Base-by-base conservation (phyloP, 2,113 vertebrate genomes). In the Bettongia penicillata region DNA sequence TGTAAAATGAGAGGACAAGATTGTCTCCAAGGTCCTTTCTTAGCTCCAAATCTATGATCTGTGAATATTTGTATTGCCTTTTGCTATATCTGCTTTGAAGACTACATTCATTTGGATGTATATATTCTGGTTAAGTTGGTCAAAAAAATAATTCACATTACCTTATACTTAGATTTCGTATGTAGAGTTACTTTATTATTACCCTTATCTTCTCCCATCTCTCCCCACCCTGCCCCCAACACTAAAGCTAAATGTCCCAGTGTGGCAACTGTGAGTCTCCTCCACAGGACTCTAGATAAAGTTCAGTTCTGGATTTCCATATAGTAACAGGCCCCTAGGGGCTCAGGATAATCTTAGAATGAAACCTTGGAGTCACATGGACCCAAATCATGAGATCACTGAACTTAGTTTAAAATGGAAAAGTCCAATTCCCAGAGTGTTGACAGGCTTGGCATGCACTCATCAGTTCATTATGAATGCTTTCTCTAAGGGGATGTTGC, bases 401-500 rank as follows among this genome's bases (percentile, higher is more conserved):
- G 16, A 84, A 50, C 24, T 22, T 51, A 92, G 26, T 3, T 94
- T 14, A 22, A 8, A 90, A 95, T 22, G 89, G 77, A 84, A 19
- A 37, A 49, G 57, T 48, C 22, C 26, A 91, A 93, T 52, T 23
- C 51, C 92, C 68, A 90, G 37, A 43, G 31, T 92, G 91, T 24
- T 91, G 68, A 84, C n/a, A 84, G n/a, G 12, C 52, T 92, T 92
- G 57, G 43, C 77, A 9, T 0, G 19, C 2, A 93, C 14, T 95
- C 2, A 49, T 16, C 90, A 91, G 89, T n/a, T 68, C 77, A 49
- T 47, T 49, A 49, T 84, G 91, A 91, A 53, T 53, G 31, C 12
- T 97, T 95, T 61, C 93, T 93, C 51, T 95, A 11, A 43, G 61
- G 24, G 77, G 94, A 96, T 93, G 47, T 51, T 93, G 94, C 43